Percentiles rank a stretch among this genome's conserved stretches.
Conservation (phyloP, 2,888 invertebrate species). For the Philereme transversata region DNA sequence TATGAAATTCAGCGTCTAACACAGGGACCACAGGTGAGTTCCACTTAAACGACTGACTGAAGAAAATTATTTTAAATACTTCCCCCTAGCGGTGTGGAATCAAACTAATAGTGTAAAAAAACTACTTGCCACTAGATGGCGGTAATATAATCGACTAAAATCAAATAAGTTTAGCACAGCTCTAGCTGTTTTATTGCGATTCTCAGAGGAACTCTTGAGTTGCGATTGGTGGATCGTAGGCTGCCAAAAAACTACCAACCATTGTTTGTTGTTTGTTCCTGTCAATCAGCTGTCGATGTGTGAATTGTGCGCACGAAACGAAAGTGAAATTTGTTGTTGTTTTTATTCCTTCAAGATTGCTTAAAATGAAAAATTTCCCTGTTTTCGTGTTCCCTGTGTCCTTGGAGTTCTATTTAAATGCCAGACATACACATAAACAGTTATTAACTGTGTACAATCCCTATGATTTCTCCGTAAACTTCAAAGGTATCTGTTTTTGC, state of each 20-base stretch:
- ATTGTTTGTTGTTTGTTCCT: conserved; percentile 3
- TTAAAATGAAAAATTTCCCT: conserved; percentile 86
- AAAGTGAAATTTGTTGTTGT: conserved; percentile 51
- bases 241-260: conserved; percentile 3
- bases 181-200: background rate
- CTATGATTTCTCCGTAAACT: conserved; percentile 91
- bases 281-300: conserved; percentile 27
- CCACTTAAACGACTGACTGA: too few relatives aligned
- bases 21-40: too few relatives aligned
- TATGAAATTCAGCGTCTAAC: too few relatives aligned
- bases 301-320: conserved; percentile 7
- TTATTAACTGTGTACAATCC: conserved; percentile 93
- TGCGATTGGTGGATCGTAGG: background rate
- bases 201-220: too few relatives aligned
- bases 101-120: background rate
- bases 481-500: conserved; percentile 86
- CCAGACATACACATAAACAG: conserved; percentile 91
- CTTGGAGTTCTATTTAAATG: conserved; percentile 89
- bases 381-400: conserved; percentile 92
- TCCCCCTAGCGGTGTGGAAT: background rate
- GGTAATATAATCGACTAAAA: conserved; percentile 11
- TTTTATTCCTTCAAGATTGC: conserved; percentile 40
- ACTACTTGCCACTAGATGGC: conserved; percentile 17
- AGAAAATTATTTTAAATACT: background rate
- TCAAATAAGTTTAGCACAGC: background rate